Evolutionary conservation across 2,797 vertebrate species (phyloP), one percentile per base, ranked within the genome.

Genomic region (Gymnoscopelus microlampas): DNA sequence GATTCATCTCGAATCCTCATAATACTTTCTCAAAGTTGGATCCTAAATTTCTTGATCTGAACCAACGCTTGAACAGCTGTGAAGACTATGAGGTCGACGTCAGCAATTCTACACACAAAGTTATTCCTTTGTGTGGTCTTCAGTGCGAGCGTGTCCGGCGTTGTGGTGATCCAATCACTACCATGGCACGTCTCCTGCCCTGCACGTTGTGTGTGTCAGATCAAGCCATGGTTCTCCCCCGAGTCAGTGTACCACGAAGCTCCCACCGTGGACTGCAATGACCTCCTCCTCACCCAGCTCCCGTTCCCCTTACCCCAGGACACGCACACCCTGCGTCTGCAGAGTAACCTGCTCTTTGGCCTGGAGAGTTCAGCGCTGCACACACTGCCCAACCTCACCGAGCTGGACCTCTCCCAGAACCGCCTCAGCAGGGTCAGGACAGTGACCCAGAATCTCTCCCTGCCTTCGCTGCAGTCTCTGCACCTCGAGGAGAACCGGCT

Each of bases 401-500:
- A 99, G 84, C 93, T 99, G 32, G 97, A 99, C 70, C 93, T 99
- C 80, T 99, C 98, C 0, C 98, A 99, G 91, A 99, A 99, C 89
- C 96, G 94, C 82, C 97, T 99, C 80, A 90, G 92, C 0, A 90
- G 87, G 0, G 83, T 95, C 53, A 81, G 86, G 47, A 93, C 95
- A 70, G 90, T 98, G 1, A 87, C 73, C 7, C 85, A 92, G 39
- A 83, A 94, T 66, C 87, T 82, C 6, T 74, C 92, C 53, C 89
- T 98, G 91, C 93, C 93, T 15, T 94, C 93, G 70, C 92, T 99
- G 78, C 91, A 98, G 70, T 98, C 96, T 76, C 89, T 99, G 60
- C 98, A 99, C 74, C 87, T 99, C 80, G 98, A 99, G 82, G 98
- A 99, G 91, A 99, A 99, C 74, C 96, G 94, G 84, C 90, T 99